Percentiles rank a stretch among this genome's conserved stretches.
These are phyloP conservation scores for Litoditis marina DNA, from an alignment of 2,888 invertebrate species.

Conservation along the genomic window DNA sequence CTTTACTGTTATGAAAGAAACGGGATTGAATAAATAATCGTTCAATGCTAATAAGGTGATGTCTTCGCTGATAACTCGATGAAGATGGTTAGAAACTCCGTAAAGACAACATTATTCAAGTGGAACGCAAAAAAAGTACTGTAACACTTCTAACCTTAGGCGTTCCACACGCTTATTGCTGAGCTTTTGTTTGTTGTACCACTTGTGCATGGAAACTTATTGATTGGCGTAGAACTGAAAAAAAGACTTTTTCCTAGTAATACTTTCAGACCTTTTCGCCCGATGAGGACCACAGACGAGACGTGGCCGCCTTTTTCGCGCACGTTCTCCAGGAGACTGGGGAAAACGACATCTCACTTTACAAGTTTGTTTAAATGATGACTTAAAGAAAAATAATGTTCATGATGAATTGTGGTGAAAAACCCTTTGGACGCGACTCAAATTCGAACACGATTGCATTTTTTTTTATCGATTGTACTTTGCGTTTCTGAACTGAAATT, in stretches of 20 bases:
- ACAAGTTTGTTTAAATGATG: conserved; percentile 19
- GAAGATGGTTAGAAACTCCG: too few species aligned
- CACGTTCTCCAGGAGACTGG: conserved; percentile 61
- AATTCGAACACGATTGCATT: background rate
- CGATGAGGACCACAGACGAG: conserved; percentile 43
- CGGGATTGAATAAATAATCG: too few species aligned
- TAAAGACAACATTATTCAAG: too few species aligned
- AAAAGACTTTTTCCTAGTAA: background rate
- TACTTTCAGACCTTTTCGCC: conserved; percentile 29
- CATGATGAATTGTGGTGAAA: too few species aligned
- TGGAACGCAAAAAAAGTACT: too few species aligned
- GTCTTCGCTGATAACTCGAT: too few species aligned
- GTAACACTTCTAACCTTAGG: background rate
- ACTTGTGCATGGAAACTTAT: too few species aligned
- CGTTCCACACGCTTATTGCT: background rate
- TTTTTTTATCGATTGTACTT: too few species aligned
- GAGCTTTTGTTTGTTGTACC: background rate
- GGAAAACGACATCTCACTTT: conserved; percentile 54
- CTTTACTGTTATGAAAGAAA: too few species aligned
- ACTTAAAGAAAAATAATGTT: background rate
- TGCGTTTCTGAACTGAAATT: too few species aligned
- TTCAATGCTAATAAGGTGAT: too few species aligned
- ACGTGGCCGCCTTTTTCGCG: conserved; percentile 60
- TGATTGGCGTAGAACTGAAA: too few species aligned
- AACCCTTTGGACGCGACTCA: background rate